Base-by-base conservation (phyloP, 2,113 vertebrate species). In the Halcyon malimbica region DNA sequence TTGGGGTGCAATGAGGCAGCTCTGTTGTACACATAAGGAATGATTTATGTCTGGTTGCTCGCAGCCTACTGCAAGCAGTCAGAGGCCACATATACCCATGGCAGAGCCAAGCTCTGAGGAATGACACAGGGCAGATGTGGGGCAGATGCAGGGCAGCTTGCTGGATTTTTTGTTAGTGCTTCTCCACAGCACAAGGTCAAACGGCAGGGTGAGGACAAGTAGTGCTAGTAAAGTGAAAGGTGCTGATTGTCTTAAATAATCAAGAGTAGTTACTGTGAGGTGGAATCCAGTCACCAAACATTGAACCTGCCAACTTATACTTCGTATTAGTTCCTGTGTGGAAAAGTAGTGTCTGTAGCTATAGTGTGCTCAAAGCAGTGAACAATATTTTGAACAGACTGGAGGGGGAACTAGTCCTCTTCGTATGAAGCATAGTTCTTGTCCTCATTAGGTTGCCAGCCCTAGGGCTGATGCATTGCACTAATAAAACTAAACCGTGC, bases 361-460 rank as follows among this genome's bases (percentile, higher is more conserved):
- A 2, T 11, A 42, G 48, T 33, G 42, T 93, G 94, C 75, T 90
- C 0, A 0, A 81, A 95, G 65, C 60, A 78, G 53, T 9, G 88
- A 94, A 97, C 95, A 92, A 71, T 96, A 93, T 96, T 96, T 95
- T 95, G 92, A 96, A 94, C 90, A 90, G 96, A 97, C 95, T 96
- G 95, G 96, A 97, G 96, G 96, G 94, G 96, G 95, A 97, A 96
- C 94, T 96, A 96, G 92, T 95, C 93, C 62, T 96, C 96, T 96
- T 95, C 69, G 83, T 92, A 94, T 94, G 96, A 93, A 93, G 88
- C 73, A 29, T 13, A 81, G 88, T 64, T 90, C 94, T 94, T 90
- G 90, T 94, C 54, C 85, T 96, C 79, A 67, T 83, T 54, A 86
- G 87, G 85, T 91, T 95, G 92, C 82, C 87, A 93, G 92, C 84